Evolutionary conservation across 2,113 vertebrate species (phyloP).

Genomic region (Saguinus imperator): DNA sequence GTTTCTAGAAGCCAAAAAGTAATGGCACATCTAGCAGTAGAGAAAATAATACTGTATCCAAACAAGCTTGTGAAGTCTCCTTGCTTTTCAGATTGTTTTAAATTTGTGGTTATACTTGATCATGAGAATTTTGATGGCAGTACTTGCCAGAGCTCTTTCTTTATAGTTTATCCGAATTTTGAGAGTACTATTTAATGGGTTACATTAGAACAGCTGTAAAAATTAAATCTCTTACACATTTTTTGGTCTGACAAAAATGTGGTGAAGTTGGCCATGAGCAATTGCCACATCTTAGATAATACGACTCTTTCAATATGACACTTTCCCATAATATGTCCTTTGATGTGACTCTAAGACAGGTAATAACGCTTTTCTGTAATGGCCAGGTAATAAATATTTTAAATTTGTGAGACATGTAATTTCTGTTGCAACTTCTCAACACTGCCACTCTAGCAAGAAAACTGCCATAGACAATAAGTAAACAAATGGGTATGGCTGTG

Average conservation of each 20-base stretch:
- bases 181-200: neutral
- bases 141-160: neutral
- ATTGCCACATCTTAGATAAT: neutral
- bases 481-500: neutral
- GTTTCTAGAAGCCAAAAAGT: conserved; percentile 39
- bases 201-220: conserved; percentile 19
- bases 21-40: neutral
- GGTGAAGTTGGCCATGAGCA: neutral
- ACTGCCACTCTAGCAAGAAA: neutral
- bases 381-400: neutral
- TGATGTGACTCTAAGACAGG: neutral
- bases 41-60: neutral
- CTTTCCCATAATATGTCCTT: neutral
- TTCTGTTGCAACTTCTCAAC: neutral
- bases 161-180: conserved; percentile 13
- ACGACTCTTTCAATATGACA: too few species aligned
- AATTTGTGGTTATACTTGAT: neutral
- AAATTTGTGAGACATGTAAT: neutral
- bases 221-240: neutral
- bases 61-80: neutral
- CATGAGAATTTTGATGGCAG: neutral
- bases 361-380: neutral
- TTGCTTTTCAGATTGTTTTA: neutral
- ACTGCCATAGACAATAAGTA: neutral
- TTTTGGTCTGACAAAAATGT: conserved; percentile 51